phyloP scores from a whole-genome alignment of 1,140 invertebrate genomes.

The Bemisia tabaci region DNA sequence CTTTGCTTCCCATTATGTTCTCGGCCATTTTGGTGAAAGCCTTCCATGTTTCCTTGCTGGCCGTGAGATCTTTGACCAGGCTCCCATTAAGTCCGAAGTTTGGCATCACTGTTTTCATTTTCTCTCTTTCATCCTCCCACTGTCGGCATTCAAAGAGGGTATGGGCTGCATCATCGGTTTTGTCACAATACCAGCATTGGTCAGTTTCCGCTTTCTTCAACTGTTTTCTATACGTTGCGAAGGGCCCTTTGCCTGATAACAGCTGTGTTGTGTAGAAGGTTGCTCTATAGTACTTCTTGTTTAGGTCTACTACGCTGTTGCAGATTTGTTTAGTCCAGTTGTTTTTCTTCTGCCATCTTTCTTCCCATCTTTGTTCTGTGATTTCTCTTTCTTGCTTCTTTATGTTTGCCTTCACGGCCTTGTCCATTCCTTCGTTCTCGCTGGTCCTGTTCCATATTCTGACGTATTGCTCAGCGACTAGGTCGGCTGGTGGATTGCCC shows the following conservation, averaged over 20 bases:
- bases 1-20: too few relatives aligned
- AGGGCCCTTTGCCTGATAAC: constrained; percentile 29
- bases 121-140: too few relatives aligned
- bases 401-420: not conserved
- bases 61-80: too few relatives aligned
- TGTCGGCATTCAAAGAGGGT: constrained; percentile 21
- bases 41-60: too few relatives aligned
- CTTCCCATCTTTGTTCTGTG: not conserved
- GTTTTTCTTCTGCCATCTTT: not conserved
- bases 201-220: constrained; percentile 16
- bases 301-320: too few relatives aligned
- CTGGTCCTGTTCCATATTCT: too few relatives aligned
- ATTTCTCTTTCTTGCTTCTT: not conserved
- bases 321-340: too few relatives aligned
- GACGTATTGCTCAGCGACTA: too few relatives aligned
- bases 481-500: not conserved
- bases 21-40: too few relatives aligned
- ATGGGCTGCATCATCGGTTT: constrained; percentile 22
- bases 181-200: constrained; percentile 18
- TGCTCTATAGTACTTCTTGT: not conserved
- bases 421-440: not conserved
- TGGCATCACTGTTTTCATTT: too few relatives aligned
- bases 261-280: constrained; percentile 24
- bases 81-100: too few relatives aligned
- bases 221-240: constrained; percentile 21